Base-by-base conservation (phyloP, 2,797 vertebrate species). In the Clarias pachynema region DNA sequence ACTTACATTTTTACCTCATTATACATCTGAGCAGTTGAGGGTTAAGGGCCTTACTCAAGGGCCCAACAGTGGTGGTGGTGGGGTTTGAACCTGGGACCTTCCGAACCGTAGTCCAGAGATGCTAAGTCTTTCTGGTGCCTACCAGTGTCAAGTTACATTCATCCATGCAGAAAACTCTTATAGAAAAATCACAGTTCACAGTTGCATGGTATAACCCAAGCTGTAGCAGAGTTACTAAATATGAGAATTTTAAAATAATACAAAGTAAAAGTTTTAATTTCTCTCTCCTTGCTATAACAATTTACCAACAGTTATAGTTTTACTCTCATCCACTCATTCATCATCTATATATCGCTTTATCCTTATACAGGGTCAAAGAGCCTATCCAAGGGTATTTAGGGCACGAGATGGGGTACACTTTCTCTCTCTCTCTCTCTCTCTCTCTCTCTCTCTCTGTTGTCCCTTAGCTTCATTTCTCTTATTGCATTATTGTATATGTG, bases 381-480 rank as follows among this genome's bases (percentile, higher is more conserved):
- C 49, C 49, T 53, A 3, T 53, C 49, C 49, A 10, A 53, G 12
- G 12, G 49, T 53, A 53, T 53, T 5, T 14, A 53, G 49, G 12
- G 12, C 49, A 53, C 2, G 12, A 53, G 49, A 49, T 49, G 44
- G 12, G 49, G 49, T 53, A 53, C 12, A 53, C 5, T 37, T 3
- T 70, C 31, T 4, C 1, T 29, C 4, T 10, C 0, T 65, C n/a
- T 26, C 29, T 34, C 7, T 18, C 26, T 56, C 29, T 34, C 26
- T 20, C 60, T 60, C 29, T 37, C 9, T 77, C 34, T 72, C 12
- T 53, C 12, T 53, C 12, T 53, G 49, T 53, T 53, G 90, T 87
- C 87, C 89, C 90, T 72, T 73, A 53, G 44, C 63, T 34, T 66
- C 9, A 44, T 59, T 31, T n/a, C 70, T 40, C 49, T 82, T 37